A percentile compares a stretch with the other conserved stretches of the same genome.
phyloP scores from a whole-genome alignment of 2,797 vertebrate species.

The Linurgus olivaceus region DNA sequence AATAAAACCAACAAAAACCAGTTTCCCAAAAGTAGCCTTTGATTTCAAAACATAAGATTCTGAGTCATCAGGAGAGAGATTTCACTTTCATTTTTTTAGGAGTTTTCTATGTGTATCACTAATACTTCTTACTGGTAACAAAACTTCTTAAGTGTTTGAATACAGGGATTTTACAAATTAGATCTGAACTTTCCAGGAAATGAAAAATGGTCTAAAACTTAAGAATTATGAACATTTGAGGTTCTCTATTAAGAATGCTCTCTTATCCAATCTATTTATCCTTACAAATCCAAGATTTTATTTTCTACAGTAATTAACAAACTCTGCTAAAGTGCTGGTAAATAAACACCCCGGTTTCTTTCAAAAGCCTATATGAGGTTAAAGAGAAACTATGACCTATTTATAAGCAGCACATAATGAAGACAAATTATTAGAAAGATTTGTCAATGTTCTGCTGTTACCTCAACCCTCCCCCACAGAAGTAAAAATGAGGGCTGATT shows the following conservation, averaged over 20 bases:
- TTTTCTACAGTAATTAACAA: neutral
- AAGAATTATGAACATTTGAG: neutral
- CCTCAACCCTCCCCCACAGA: neutral
- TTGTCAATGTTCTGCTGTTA: neutral
- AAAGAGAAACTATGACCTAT: neutral
- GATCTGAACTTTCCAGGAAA: neutral
- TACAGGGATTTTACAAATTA: neutral
- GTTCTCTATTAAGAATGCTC: neutral
- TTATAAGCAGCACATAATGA: neutral
- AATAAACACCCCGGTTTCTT: neutral
- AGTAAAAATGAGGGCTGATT: neutral
- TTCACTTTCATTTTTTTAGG: neutral
- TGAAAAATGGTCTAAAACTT: neutral
- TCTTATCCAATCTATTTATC: neutral
- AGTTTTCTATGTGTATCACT: neutral
- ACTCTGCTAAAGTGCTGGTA: neutral
- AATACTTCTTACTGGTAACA: neutral
- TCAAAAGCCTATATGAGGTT: neutral
- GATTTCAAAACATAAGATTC: neutral
- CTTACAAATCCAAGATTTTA: neutral
- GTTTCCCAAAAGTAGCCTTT: neutral
- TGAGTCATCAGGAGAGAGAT: neutral
- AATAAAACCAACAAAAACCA: neutral
- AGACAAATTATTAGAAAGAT: neutral
- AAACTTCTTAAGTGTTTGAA: neutral